Percentiles rank a stretch among this genome's conserved stretches.
Evolutionary conservation across 2,797 vertebrate species (phyloP).

Genomic region (Melopsittacus undulatus): DNA sequence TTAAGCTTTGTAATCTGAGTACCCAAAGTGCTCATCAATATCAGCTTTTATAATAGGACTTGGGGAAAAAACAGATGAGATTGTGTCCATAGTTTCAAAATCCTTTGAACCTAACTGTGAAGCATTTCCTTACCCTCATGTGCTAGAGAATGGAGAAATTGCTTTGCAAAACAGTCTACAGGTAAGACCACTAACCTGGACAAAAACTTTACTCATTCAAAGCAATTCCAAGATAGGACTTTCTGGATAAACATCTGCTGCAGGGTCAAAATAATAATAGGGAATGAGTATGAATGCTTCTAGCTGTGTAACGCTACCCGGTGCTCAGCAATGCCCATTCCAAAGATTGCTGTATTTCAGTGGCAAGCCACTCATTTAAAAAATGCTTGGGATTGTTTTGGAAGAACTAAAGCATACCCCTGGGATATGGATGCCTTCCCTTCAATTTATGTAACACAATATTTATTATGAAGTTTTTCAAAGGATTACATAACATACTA

Average conservation of each 20-base stretch:
- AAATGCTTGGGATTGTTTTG: conserved; percentile 42
- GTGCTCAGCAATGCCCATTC: background rate
- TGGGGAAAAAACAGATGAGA: background rate
- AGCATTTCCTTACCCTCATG: background rate
- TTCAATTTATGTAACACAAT: background rate
- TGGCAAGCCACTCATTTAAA: background rate
- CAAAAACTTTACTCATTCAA: background rate
- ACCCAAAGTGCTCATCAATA: background rate
- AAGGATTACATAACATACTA: background rate
- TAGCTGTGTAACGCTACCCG: background rate
- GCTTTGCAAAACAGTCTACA: background rate
- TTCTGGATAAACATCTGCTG: background rate
- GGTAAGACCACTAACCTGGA: background rate
- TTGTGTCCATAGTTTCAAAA: background rate
- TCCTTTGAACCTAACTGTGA: background rate
- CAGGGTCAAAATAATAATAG: background rate
- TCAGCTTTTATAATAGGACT: background rate
- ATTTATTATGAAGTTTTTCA: background rate
- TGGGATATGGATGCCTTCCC: background rate
- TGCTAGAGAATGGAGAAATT: background rate
- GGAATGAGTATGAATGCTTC: background rate
- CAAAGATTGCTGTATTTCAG: background rate
- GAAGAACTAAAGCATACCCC: background rate
- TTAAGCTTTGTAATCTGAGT: background rate
- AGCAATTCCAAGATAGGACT: background rate